phyloP scores from a whole-genome alignment of 2,888 invertebrate genomes.

The Chloromyia formosa region DNA sequence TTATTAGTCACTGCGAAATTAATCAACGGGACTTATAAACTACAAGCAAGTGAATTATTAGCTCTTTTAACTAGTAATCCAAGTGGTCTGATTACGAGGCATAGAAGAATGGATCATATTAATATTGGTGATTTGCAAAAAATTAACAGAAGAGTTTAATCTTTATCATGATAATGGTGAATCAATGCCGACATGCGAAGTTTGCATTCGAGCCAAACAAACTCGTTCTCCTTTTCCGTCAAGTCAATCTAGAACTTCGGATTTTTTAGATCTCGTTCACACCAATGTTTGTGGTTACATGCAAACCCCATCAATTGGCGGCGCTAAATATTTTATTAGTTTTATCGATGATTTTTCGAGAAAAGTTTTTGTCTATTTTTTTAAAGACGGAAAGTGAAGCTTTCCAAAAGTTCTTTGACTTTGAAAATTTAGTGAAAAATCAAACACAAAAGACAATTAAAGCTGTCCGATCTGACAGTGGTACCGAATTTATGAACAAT shows the following conservation, averaged over 20 bases:
- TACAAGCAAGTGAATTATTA: not conserved
- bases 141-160: not conserved
- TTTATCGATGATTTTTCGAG: too few relatives aligned
- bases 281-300: conserved; percentile 60
- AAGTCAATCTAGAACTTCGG: conserved; percentile 47
- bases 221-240: conserved; percentile 51
- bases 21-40: too few relatives aligned
- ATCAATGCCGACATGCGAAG: not conserved
- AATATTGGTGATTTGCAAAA: not conserved
- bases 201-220: conserved; percentile 52
- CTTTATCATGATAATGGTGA: not conserved
- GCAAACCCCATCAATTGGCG: conserved; percentile 55
- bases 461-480: too few relatives aligned
- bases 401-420: too few relatives aligned
- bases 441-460: too few relatives aligned
- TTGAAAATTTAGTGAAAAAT: too few relatives aligned
- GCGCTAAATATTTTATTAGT: conserved; percentile 57
- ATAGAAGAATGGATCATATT: conserved; percentile 19
- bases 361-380: too few relatives aligned
- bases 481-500: too few relatives aligned
- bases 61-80: not conserved
- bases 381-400: too few relatives aligned
- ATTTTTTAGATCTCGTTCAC: conserved; percentile 56
- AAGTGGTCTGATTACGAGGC: conserved; percentile 39
- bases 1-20: conserved; percentile 22